These are phyloP conservation scores for Anolis apletophallus DNA, from an alignment of 2,797 vertebrate genomes.

Conservation along the genomic window DNA sequence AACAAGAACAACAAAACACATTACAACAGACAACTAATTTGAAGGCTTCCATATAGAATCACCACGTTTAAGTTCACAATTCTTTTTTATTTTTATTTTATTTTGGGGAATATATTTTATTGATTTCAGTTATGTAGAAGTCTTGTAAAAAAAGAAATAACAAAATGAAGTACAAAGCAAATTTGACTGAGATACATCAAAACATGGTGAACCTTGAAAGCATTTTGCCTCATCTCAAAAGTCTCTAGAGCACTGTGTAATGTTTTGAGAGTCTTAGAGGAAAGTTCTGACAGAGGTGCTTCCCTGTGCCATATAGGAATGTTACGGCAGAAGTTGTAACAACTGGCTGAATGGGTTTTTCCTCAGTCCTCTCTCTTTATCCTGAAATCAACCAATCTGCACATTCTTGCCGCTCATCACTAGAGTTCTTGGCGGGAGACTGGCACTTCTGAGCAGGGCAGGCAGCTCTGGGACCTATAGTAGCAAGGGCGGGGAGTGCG, in stretches of 20 bases:
- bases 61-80: conserved; percentile 55
- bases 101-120: conserved; percentile 74
- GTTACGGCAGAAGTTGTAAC: conserved; percentile 68
- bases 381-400: conserved; percentile 76
- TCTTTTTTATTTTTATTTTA: conserved; percentile 32
- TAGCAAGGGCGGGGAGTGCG: conserved; percentile 65
- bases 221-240: conserved; percentile 59
- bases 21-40: conserved; percentile 75
- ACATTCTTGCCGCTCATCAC: conserved; percentile 77
- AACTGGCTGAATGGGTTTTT: conserved; percentile 71
- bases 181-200: conserved; percentile 70
- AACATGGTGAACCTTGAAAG: conserved; percentile 71
- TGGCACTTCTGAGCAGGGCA: conserved; percentile 75
- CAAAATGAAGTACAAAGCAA: conserved; percentile 75
- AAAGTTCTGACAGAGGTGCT: conserved; percentile 56
- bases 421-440: conserved; percentile 72
- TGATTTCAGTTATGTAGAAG: conserved; percentile 67
- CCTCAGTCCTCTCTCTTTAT: conserved; percentile 75
- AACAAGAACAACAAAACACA: conserved; percentile 74
- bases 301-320: conserved; percentile 45
- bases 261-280: conserved; percentile 65
- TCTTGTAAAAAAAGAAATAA: conserved; percentile 69
- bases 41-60: conserved; percentile 64
- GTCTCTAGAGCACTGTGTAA: conserved; percentile 72
- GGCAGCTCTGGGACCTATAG: conserved; percentile 69